A percentile compares a stretch with the other conserved stretches of the same genome.
These are phyloP conservation scores for Macrosoma leucophasiata DNA, from an alignment of 2,888 invertebrate genomes.

Conservation along the genomic window DNA sequence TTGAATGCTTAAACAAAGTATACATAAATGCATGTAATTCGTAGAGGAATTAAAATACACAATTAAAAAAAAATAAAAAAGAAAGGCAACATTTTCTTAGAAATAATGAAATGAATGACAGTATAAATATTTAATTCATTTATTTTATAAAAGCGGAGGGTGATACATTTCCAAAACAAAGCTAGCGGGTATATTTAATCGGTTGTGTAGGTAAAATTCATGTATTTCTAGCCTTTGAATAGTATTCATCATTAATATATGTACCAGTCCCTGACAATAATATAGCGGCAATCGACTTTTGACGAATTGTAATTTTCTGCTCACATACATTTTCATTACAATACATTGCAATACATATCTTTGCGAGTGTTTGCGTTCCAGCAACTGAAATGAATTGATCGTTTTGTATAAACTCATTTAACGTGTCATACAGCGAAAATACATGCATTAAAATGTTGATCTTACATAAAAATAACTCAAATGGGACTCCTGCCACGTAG, in stretches of 20 bases:
- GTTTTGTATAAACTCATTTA: slow-evolving; percentile 1
- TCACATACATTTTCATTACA: slow-evolving; percentile 40
- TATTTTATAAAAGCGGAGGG: slow-evolving; percentile 27
- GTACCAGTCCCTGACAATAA: slow-evolving; percentile 47
- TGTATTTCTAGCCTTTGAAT: slow-evolving; percentile 41
- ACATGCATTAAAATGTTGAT: slow-evolving; percentile 15
- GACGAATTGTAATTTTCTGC: slow-evolving; percentile 33
- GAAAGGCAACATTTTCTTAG: too few relatives aligned
- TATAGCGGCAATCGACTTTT: slow-evolving; percentile 45
- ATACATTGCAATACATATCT: slow-evolving; percentile 38
- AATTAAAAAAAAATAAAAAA: too few relatives aligned
- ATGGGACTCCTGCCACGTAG: slow-evolving; percentile 28
- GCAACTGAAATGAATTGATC: slow-evolving; percentile 34
- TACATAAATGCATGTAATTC: too few relatives aligned
- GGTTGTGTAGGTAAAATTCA: slow-evolving; percentile 39
- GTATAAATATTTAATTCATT: too few relatives aligned
- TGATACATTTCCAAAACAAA: slow-evolving; percentile 48
- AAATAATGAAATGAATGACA: too few relatives aligned
- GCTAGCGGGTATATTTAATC: slow-evolving; percentile 34
- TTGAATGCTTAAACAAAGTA: too few relatives aligned
- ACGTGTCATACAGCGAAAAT: not conserved
- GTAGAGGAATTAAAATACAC: too few relatives aligned
- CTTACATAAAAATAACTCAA: slow-evolving; percentile 44
- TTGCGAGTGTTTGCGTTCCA: slow-evolving; percentile 33
- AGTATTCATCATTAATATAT: slow-evolving; percentile 33